Conservation (phyloP, 1,140 invertebrate genomes). For the Andricus grossulariae region DNA sequence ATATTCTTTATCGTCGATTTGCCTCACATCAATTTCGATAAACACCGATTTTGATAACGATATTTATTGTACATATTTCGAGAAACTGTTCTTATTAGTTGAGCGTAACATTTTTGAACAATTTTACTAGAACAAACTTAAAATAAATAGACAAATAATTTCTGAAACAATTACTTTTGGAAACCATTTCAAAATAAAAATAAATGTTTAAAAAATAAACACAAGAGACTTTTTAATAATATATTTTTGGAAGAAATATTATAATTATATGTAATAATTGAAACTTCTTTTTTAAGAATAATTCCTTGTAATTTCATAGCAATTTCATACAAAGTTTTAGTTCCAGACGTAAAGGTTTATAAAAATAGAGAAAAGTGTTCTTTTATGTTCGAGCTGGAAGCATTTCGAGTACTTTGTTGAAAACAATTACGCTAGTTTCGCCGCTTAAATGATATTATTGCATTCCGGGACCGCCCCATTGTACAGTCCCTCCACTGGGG, state of each 20-base stretch:
- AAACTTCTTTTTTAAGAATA: too few species aligned
- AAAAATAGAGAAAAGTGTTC: conserved; percentile 19
- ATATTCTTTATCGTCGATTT: conserved; percentile 37
- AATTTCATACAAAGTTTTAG: background rate
- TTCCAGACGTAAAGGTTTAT: background rate
- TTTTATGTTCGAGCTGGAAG: conserved; percentile 35
- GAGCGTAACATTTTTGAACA: too few species aligned
- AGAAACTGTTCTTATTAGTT: too few species aligned
- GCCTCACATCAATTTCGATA: background rate
- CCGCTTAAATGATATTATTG: conserved; percentile 62
- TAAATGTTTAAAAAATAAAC: too few species aligned
- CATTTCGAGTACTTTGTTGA: conserved; percentile 32
- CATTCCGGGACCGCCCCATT: conserved; percentile 51
- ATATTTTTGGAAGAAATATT: too few species aligned
- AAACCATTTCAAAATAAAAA: too few species aligned
- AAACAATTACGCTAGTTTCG: conserved; percentile 54
- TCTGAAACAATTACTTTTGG: too few species aligned
- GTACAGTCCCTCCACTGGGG: conserved; percentile 51
- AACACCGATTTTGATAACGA: conserved; percentile 6
- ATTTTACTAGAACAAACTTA: too few species aligned
- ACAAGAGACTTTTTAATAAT: too few species aligned
- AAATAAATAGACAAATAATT: too few species aligned
- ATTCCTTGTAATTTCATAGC: too few species aligned
- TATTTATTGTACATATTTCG: conserved; percentile 7
- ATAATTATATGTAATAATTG: too few species aligned